Base-by-base conservation (phyloP, 2,888 invertebrate species). In the Habroteleia sp. region DNA sequence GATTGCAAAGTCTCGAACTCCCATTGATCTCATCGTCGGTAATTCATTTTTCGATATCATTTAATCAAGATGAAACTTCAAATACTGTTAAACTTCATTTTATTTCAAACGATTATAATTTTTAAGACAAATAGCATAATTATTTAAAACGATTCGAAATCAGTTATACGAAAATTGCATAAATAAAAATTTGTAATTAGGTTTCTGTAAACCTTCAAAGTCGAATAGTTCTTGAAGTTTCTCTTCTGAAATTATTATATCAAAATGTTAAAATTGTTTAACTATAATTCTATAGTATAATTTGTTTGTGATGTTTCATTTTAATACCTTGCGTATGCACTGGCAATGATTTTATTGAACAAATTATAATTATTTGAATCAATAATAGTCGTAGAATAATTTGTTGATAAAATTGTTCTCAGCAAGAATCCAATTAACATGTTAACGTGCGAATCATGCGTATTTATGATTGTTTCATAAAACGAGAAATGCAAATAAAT, bases 11-110 rank as follows among this genome's bases (percentile, higher is more conserved):
- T 50, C 44, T 42, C 44, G 8, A 58, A 60, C 33, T 25, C 17
- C 50, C 62, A 63, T 74, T 74, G 78, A 80, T 81, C 76, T 79
- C 79, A 75, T 77, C 65, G 46, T 48, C 68, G 72, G 33, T 58
- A 62, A 33, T 44, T 76, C 72, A 60, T 68, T 79, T 79, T 56
- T 58, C 16, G 27, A 39, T 7, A 41, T 25, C 4, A 5, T 44
- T 44, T 44, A 10, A 44, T 52, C 14, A n/a, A 52, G 37, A 25
- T 37, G 25, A 52, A 35, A 23, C 10, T 13, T n/a, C 16, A 25
- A 29, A 2, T 46, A 7, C 16, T 27, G 7, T 7, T 71, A 29
- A 29, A 29, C 8, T 8, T 29, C 10, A 29, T n/a, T n/a, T n/a
- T n/a, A n/a, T n/a, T n/a, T n/a, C n/a, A n/a, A n/a, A n/a, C n/a